Evolutionary conservation across 2,888 invertebrate species (phyloP).

Genomic region (Tipula lateralis): DNA sequence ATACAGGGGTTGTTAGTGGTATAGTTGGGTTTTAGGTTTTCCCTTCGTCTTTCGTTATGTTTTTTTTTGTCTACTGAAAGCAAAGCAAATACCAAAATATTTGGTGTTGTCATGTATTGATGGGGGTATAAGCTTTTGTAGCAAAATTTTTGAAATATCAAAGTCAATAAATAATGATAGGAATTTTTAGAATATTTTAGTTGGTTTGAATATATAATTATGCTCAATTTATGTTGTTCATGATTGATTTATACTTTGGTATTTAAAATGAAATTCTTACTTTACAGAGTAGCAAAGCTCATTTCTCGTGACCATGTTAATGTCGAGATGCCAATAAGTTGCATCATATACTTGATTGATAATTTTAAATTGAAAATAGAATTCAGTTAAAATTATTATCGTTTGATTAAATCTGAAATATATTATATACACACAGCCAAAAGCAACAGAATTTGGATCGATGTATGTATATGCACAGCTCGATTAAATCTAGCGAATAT

Average conservation of each 20-base stretch:
- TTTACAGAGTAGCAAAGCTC: background rate
- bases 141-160: background rate
- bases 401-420: background rate
- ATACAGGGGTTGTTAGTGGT: background rate
- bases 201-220: background rate
- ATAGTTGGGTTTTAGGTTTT: background rate
- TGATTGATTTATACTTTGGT: background rate
- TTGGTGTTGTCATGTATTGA: slow-evolving; percentile 9
- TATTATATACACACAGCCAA: background rate
- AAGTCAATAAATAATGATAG: background rate
- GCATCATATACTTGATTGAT: background rate
- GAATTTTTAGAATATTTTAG: background rate
- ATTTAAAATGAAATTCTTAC: background rate
- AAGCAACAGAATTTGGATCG: background rate
- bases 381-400: background rate
- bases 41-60: background rate
- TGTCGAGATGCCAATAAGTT: background rate
- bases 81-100: background rate
- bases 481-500: background rate
- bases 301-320: background rate
- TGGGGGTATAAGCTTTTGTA: background rate
- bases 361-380: background rate
- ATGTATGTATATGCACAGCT: background rate
- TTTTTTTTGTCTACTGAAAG: background rate
- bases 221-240: background rate